Conservation (phyloP, 2,888 invertebrate species). For the Escarpia spicata region DNA sequence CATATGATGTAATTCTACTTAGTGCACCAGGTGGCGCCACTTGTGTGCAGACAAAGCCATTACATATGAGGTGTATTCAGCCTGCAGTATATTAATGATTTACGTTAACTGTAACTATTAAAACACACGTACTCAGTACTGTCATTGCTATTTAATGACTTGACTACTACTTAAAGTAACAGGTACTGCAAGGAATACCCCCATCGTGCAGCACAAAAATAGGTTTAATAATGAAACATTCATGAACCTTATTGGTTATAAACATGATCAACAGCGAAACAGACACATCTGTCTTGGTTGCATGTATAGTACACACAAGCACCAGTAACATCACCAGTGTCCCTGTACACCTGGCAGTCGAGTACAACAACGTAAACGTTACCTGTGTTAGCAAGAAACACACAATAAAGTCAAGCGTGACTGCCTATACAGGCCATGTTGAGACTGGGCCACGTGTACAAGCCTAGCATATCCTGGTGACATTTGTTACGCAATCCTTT, state of each 20-base stretch:
- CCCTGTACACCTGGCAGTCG: not conserved
- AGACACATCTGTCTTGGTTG: not conserved
- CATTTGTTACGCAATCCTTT: not conserved
- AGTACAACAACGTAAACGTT: not conserved
- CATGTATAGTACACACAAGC: not conserved
- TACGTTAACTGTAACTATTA: not conserved
- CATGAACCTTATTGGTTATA: not conserved
- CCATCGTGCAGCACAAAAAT: not conserved
- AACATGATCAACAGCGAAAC: not conserved
- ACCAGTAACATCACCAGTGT: not conserved
- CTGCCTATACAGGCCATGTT: not conserved
- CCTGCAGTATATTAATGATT: not conserved
- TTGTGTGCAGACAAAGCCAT: not conserved
- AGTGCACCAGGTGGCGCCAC: not conserved
- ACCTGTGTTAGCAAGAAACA: not conserved
- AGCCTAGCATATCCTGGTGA: not conserved
- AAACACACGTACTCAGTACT: not conserved
- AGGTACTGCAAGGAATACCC: not conserved
- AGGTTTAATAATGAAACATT: not conserved
- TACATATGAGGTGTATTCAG: not conserved
- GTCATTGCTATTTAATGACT: not conserved
- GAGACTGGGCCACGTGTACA: not conserved
- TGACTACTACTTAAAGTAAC: not conserved
- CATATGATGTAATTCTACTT: not conserved
- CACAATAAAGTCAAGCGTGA: constrained; percentile 16